phyloP scores from a whole-genome alignment of 92 coral and sea anemone species.

The Ricordea florida region DNA sequence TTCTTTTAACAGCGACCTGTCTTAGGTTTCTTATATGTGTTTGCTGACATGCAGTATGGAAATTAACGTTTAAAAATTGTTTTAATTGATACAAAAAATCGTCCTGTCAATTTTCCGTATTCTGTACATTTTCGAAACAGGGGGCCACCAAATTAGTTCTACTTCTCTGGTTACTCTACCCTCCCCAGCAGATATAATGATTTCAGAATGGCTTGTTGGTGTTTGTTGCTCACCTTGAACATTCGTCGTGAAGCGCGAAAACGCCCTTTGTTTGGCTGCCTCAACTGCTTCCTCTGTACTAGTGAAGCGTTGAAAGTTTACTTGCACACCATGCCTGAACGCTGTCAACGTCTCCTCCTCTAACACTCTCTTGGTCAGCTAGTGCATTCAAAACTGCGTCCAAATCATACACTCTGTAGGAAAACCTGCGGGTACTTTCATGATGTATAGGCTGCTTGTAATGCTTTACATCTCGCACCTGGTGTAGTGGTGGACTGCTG shows the following conservation, averaged over 20 bases:
- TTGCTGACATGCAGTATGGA: background rate
- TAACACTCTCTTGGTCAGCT: background rate
- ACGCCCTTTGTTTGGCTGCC: slow-evolving; percentile 28
- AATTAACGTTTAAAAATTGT: slow-evolving; percentile 7
- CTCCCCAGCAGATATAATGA: background rate
- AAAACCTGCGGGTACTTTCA: background rate
- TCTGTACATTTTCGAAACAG: background rate
- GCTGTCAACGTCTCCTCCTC: background rate
- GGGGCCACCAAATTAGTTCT: slow-evolving; percentile 23
- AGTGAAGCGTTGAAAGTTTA: slow-evolving; percentile 5
- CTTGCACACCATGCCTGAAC: background rate
- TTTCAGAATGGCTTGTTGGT: slow-evolving; percentile 26
- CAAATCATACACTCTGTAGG: slow-evolving; percentile 19
- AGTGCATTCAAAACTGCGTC: background rate
- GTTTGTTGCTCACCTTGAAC: background rate
- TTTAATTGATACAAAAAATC: slow-evolving; percentile 15
- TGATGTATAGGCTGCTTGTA: slow-evolving; percentile 7
- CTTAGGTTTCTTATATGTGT: background rate
- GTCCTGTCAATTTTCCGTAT: slow-evolving; percentile 13
- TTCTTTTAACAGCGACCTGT: background rate
- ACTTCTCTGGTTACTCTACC: slow-evolving; percentile 4
- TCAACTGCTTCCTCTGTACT: slow-evolving; percentile 17
- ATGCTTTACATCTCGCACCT: slow-evolving; percentile 17
- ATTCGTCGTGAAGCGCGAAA: background rate
- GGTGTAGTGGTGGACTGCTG: background rate